These are phyloP conservation scores for Pithys albifrons DNA, from an alignment of 2,113 vertebrate species.

Conservation along the genomic window DNA sequence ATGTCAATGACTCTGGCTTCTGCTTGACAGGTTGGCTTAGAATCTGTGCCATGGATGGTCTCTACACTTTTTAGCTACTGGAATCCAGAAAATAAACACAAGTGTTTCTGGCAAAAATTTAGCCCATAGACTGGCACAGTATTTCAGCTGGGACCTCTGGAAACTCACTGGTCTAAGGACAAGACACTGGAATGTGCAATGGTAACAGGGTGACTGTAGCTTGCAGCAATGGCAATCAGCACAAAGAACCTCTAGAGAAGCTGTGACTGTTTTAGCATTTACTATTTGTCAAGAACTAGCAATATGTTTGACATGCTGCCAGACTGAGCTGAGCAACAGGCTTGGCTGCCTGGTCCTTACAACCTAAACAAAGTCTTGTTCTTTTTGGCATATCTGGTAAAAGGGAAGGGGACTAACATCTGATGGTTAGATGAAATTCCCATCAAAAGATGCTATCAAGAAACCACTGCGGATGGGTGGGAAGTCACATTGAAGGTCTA, in stretches of 20 bases:
- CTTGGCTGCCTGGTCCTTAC: background rate
- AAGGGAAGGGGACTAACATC: background rate
- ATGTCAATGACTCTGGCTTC: accelerated
- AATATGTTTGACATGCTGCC: background rate
- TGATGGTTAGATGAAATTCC: background rate
- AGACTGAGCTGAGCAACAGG: background rate
- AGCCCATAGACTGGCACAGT: background rate
- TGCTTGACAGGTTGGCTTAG: accelerated
- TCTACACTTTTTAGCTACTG: background rate
- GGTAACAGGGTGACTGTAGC: background rate
- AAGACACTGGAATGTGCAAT: background rate
- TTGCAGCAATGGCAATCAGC: background rate
- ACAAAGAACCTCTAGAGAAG: background rate
- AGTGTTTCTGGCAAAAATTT: background rate
- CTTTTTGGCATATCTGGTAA: background rate
- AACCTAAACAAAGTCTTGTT: background rate
- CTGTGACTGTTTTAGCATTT: background rate
- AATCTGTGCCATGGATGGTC: background rate
- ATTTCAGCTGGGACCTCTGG: background rate
- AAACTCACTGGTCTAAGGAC: background rate
- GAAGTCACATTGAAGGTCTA: background rate
- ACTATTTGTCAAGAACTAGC: background rate
- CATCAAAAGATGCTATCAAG: background rate
- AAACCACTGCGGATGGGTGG: background rate
- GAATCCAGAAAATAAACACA: background rate